These are phyloP conservation scores for Theristus sp. DNA, from an alignment of 2,888 invertebrate genomes.

Conservation along the genomic window DNA sequence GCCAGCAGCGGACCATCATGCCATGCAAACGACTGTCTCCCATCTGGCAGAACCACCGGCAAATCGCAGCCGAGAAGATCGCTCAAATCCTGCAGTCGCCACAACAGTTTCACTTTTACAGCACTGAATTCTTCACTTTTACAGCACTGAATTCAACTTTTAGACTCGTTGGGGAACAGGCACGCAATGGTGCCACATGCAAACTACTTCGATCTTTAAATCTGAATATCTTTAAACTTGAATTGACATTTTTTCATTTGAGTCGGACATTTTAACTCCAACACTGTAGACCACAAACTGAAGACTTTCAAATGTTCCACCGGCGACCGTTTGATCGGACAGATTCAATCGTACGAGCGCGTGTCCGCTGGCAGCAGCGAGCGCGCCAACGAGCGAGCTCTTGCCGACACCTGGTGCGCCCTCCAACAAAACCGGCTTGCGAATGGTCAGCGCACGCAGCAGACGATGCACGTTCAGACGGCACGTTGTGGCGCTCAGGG, in stretches of 20 bases:
- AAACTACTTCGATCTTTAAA: too few relatives aligned
- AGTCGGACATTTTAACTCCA: too few relatives aligned
- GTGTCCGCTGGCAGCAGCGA: constrained; percentile 65
- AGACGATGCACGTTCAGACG: constrained; percentile 44
- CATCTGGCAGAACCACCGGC: constrained; percentile 61
- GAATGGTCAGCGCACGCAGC: constrained; percentile 58
- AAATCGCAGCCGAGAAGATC: constrained; percentile 95
- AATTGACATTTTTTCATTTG: too few relatives aligned
- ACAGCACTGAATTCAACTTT: too few relatives aligned
- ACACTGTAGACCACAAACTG: too few relatives aligned
- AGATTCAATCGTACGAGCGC: constrained; percentile 77
- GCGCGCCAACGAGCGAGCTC: constrained; percentile 73
- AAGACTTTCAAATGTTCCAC: too few relatives aligned
- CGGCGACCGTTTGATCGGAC: constrained; percentile 95
- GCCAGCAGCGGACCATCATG: constrained; percentile 82
- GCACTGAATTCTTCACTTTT: too few relatives aligned
- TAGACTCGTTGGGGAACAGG: too few relatives aligned
- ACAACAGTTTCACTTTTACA: too few relatives aligned
- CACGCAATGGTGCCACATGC: too few relatives aligned
- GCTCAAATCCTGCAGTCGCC: constrained; percentile 57
- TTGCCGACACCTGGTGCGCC: constrained; percentile 92
- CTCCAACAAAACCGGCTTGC: constrained; percentile 72
- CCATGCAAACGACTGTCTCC: constrained; percentile 72
- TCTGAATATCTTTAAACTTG: too few relatives aligned
- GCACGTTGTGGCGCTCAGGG: constrained; percentile 6